Evolutionary conservation across 2,888 invertebrate species (phyloP).

Genomic region (Crepidodera aurea): DNA sequence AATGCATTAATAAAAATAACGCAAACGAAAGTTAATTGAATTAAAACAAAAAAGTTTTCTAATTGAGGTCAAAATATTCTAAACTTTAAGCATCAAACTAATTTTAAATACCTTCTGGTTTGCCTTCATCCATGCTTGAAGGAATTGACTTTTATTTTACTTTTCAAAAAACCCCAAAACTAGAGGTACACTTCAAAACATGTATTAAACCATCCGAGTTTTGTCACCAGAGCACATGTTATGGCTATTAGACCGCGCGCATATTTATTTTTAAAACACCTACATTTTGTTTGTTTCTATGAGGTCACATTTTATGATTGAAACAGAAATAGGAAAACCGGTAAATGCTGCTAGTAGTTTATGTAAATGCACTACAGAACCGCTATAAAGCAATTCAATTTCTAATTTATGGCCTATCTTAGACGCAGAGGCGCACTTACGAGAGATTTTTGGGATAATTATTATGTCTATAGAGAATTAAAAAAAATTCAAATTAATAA

Average conservation of each 20-base stretch:
- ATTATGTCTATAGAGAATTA: too few relatives aligned
- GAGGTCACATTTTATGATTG: conserved; percentile 26
- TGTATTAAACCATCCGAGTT: background rate
- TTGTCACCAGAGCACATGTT: background rate
- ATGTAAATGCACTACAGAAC: conserved; percentile 14
- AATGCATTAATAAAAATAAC: too few relatives aligned
- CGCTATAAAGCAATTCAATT: conserved; percentile 14
- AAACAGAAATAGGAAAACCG: conserved; percentile 31
- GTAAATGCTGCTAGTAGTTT: conserved; percentile 19
- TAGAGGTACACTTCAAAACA: background rate
- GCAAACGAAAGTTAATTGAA: too few relatives aligned
- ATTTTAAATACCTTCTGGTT: too few relatives aligned
- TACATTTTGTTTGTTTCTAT: conserved; percentile 34
- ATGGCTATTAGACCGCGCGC: background rate
- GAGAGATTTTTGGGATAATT: too few relatives aligned
- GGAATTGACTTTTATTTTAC: too few relatives aligned
- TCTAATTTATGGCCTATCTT: conserved; percentile 32
- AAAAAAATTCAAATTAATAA: too few relatives aligned
- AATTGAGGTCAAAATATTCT: too few relatives aligned
- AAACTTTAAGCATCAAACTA: too few relatives aligned
- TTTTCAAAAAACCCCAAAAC: too few relatives aligned
- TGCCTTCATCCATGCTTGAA: too few relatives aligned
- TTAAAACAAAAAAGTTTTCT: too few relatives aligned
- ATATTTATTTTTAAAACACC: conserved; percentile 37
- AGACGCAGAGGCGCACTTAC: conserved; percentile 61